Evolutionary conservation across 2,888 invertebrate genomes (phyloP).

Genomic region (Drosophila greeni): DNA sequence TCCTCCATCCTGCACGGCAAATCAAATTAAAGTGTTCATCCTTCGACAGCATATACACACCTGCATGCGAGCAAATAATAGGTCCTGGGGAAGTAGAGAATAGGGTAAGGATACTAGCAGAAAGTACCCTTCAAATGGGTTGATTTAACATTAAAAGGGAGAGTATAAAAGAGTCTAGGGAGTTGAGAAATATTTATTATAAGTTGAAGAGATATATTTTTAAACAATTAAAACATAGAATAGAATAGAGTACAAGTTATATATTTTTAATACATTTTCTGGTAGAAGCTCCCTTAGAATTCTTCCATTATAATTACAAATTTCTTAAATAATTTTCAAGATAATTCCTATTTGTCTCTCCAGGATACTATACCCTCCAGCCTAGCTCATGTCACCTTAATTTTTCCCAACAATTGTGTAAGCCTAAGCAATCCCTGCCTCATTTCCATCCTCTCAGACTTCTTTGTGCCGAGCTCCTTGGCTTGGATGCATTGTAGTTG

Average conservation of each 20-base stretch:
- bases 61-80: conserved; percentile 19
- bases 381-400: background rate
- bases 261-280: background rate
- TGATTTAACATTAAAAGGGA: background rate
- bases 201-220: background rate
- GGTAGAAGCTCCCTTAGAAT: background rate
- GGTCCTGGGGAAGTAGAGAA: conserved; percentile 3
- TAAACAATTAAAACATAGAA: background rate
- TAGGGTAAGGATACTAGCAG: conserved; percentile 20
- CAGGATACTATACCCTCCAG: background rate
- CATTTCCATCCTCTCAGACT: conserved; percentile 3
- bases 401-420: background rate
- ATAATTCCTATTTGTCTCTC: background rate
- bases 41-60: conserved; percentile 46
- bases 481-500: conserved; percentile 29
- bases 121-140: background rate
- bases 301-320: background rate
- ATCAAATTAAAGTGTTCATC: conserved; percentile 72
- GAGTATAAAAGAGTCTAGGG: no score
- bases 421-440: conserved; percentile 5
- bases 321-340: background rate
- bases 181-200: background rate
- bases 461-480: conserved; percentile 8
- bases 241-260: background rate
- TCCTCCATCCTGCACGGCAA: conserved; percentile 30